Percentiles rank a stretch among this genome's conserved stretches.
Conservation (phyloP, 2,888 invertebrate genomes). For the Noctua janthina region DNA sequence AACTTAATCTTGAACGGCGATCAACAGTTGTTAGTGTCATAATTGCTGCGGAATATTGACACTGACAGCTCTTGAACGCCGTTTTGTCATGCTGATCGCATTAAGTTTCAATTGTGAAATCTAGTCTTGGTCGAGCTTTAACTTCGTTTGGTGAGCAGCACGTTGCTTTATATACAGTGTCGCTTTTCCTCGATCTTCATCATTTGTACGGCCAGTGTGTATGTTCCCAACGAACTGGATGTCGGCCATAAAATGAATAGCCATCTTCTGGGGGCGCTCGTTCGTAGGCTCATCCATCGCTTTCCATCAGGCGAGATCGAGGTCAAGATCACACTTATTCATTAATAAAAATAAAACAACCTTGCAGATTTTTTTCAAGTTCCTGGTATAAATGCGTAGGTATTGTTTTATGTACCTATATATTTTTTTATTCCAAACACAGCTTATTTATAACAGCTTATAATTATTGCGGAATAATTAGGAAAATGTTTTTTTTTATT, state of each 20-base stretch:
- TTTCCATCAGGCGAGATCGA: background rate
- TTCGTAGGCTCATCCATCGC: background rate
- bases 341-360: slow-evolving; percentile 19
- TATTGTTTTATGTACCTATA: background rate
- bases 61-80: background rate
- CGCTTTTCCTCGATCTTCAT: background rate
- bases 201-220: background rate
- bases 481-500: background rate
- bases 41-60: background rate
- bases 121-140: background rate
- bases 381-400: background rate
- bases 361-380: background rate
- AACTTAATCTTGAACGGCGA: background rate
- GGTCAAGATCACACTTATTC: background rate
- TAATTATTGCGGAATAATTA: background rate
- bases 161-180: background rate
- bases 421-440: background rate
- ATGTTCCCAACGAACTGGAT: background rate
- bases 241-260: background rate
- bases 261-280: background rate
- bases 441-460: background rate
- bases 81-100: background rate
- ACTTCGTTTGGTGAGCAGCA: background rate
- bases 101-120: background rate
- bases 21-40: background rate